Percentiles rank a stretch among this genome's conserved stretches.
Evolutionary conservation across 2,797 vertebrate genomes (phyloP).

Genomic region (Dermochelys coriacea): DNA sequence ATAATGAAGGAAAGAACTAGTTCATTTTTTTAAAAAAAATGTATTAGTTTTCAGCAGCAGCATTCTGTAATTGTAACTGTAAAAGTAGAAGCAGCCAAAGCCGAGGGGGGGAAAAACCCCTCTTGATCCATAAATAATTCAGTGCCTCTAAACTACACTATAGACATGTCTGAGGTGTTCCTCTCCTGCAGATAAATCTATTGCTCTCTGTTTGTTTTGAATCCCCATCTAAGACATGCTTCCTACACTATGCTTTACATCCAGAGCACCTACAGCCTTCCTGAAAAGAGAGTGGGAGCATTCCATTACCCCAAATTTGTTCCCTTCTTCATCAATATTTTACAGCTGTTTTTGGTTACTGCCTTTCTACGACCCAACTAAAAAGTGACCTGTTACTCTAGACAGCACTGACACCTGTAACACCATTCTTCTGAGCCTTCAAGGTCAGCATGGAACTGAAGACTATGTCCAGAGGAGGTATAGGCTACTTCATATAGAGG

Average conservation of each 20-base stretch:
- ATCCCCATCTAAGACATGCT: background rate
- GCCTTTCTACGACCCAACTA: background rate
- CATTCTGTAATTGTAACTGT: background rate
- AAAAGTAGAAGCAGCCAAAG: background rate
- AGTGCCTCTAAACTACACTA: background rate
- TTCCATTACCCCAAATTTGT: accelerated
- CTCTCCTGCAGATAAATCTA: background rate
- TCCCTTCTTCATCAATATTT: accelerated
- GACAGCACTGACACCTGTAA: background rate
- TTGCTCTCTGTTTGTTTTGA: background rate
- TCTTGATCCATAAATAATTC: background rate
- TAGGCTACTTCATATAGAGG: no score
- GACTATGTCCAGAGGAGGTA: background rate
- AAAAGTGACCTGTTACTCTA: background rate
- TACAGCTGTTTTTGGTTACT: background rate
- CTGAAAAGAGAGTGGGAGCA: background rate
- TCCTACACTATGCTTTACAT: background rate
- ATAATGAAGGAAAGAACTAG: background rate
- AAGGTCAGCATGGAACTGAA: background rate
- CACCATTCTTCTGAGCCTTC: background rate
- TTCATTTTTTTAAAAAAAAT: background rate
- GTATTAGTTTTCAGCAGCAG: background rate
- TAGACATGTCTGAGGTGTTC: background rate
- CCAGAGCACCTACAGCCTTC: background rate
- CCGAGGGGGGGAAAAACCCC: background rate